Percentiles rank a stretch among this genome's conserved stretches.
Evolutionary conservation across 2,113 vertebrate genomes (phyloP).

Genomic region (Macquaria ambigua): DNA sequence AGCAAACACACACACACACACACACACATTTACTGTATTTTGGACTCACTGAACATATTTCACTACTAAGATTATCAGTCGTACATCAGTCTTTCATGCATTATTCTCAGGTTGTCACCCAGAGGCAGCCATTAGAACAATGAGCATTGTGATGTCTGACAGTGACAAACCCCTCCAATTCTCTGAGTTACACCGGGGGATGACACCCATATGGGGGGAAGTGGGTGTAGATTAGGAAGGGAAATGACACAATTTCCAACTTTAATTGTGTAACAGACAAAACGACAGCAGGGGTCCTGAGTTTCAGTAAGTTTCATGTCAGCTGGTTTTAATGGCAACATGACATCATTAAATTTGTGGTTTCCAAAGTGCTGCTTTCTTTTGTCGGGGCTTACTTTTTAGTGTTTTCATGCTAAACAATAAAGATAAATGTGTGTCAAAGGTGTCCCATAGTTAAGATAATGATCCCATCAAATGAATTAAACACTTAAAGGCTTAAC

Average conservation of each 20-base stretch:
- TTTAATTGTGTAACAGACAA: conserved; percentile 62
- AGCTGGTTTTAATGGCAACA: conserved; percentile 1
- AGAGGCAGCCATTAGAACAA: conserved; percentile 72
- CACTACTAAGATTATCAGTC: conserved; percentile 29
- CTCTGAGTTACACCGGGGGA: conserved; percentile 67
- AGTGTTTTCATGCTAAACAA: neutral
- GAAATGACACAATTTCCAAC: conserved; percentile 78
- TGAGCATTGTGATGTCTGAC: conserved; percentile 76
- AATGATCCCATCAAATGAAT: neutral
- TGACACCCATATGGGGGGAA: conserved; percentile 74
- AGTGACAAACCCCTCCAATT: conserved; percentile 67
- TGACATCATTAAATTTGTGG: neutral
- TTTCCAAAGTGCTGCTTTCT: neutral
- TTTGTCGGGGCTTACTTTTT: neutral
- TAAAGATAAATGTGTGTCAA: neutral
- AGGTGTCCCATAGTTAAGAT: neutral
- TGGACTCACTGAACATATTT: conserved; percentile 27
- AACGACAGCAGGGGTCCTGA: conserved; percentile 26
- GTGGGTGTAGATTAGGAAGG: conserved; percentile 73
- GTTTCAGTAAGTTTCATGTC: conserved; percentile 32
- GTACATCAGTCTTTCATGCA: conserved; percentile 29
- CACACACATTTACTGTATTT: neutral
- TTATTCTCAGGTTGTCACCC: conserved; percentile 59
- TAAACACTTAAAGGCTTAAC: neutral
- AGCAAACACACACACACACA: neutral